Evolutionary conservation across 2,797 vertebrate species (phyloP).

Genomic region (Pangasius larnaudii): DNA sequence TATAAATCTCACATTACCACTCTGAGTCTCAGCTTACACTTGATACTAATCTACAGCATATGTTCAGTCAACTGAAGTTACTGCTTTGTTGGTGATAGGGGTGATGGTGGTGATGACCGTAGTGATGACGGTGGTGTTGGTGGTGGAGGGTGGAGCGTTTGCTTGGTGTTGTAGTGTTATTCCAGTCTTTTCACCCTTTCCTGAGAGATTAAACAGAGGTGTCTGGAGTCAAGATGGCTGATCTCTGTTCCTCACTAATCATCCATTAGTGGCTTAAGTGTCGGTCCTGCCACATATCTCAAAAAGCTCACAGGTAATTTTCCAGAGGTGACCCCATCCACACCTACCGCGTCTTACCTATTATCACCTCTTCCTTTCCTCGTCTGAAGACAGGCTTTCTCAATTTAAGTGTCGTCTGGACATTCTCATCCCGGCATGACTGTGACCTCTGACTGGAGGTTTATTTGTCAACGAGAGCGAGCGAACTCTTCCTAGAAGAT

Average conservation of each 20-base stretch:
- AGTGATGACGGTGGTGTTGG: neutral
- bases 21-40: neutral
- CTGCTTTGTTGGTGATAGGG: neutral
- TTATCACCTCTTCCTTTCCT: conserved; percentile 64
- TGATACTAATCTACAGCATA: conserved; percentile 12
- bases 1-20: neutral
- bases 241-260: conserved; percentile 69
- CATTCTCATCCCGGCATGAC: conserved; percentile 22
- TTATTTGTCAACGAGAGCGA: conserved; percentile 28
- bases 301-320: conserved; percentile 64
- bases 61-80: neutral
- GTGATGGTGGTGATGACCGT: neutral
- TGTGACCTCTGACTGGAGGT: conserved; percentile 33
- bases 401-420: conserved; percentile 1
- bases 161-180: conserved; percentile 40
- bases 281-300: conserved; percentile 65
- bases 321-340: conserved; percentile 57
- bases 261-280: conserved; percentile 69
- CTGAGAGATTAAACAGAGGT: conserved; percentile 57
- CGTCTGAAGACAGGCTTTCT: neutral
- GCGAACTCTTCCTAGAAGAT: conserved; percentile 23
- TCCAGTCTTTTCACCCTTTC: conserved; percentile 44
- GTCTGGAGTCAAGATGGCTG: conserved; percentile 69
- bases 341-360: conserved; percentile 58
- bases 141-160: conserved; percentile 22